phyloP scores from a whole-genome alignment of 1,140 invertebrate species.

The Tetramorium parvispinum region DNA sequence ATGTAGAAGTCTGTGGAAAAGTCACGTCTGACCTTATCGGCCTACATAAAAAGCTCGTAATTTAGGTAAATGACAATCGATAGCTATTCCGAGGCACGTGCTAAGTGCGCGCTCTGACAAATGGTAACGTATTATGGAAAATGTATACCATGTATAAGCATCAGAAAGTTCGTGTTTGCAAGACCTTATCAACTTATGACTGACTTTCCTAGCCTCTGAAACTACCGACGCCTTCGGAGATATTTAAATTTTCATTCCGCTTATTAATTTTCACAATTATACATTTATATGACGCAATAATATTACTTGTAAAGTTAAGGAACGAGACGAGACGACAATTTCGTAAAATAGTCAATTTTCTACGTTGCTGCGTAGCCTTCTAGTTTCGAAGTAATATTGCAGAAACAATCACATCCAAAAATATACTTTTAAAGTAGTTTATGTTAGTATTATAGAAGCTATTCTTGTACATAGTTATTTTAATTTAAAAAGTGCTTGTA shows the following conservation, averaged over 20 bases:
- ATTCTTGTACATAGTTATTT: neutral
- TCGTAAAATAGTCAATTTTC: neutral
- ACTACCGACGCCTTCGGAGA: neutral
- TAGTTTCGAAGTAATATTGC: neutral
- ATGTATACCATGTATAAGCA: slow-evolving; percentile 23
- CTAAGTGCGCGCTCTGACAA: slow-evolving; percentile 39
- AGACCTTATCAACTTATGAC: slow-evolving; percentile 38
- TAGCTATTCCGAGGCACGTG: slow-evolving; percentile 50
- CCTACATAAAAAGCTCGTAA: slow-evolving; percentile 48
- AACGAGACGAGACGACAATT: neutral
- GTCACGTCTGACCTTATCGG: slow-evolving; percentile 39
- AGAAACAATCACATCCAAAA: neutral
- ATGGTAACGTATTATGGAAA: slow-evolving; percentile 51
- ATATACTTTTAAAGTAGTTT: neutral
- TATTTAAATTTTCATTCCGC: slow-evolving; percentile 13
- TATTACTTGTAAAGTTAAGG: neutral
- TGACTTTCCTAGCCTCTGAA: slow-evolving; percentile 11
- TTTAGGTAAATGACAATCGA: slow-evolving; percentile 64
- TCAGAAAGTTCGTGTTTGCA: slow-evolving; percentile 14
- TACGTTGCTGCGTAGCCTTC: neutral
- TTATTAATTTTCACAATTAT: neutral
- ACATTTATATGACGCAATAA: neutral
- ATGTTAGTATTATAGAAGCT: neutral
- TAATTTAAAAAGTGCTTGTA: neutral
- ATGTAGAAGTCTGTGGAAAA: neutral